These are phyloP conservation scores for Diadumene lineata DNA, from an alignment of 92 coral and sea anemone genomes.

Conservation along the genomic window DNA sequence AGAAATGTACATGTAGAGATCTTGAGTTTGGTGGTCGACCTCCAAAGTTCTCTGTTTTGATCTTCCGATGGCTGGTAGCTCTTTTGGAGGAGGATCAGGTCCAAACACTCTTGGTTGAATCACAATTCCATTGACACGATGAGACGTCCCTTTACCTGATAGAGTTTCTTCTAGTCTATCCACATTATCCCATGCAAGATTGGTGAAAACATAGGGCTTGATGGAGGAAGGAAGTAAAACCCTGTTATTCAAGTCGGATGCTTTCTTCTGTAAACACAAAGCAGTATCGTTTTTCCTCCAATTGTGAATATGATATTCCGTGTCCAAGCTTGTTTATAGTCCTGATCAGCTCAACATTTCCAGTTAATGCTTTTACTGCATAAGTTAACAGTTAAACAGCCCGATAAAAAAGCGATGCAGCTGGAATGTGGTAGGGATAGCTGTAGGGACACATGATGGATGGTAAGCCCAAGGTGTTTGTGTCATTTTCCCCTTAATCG, in stretches of 20 bases:
- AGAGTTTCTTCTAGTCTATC: constrained; percentile 49
- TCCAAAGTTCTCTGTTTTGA: constrained; percentile 43
- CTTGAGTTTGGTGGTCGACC: constrained; percentile 15
- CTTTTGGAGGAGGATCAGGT: constrained; percentile 25
- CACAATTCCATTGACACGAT: constrained; percentile 49
- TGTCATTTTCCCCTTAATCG: too few relatives aligned
- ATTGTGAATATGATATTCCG: constrained; percentile 46
- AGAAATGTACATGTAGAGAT: constrained; percentile 20
- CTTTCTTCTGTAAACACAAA: constrained; percentile 43
- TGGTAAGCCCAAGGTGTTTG: too few relatives aligned
- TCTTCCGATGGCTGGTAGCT: constrained; percentile 28
- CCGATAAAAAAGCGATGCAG: too few relatives aligned
- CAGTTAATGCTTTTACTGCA: constrained; percentile 52
- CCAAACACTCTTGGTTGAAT: constrained; percentile 58
- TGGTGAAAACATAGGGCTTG: constrained; percentile 47
- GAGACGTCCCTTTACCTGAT: constrained; percentile 45
- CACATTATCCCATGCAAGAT: constrained; percentile 60
- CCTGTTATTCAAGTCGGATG: constrained; percentile 32
- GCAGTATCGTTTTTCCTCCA: constrained; percentile 56
- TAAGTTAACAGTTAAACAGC: too few relatives aligned
- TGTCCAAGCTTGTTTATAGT: constrained; percentile 54
- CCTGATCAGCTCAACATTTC: constrained; percentile 48
- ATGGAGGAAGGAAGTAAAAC: constrained; percentile 44
- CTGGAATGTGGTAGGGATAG: too few relatives aligned
- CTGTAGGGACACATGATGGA: too few relatives aligned